These are phyloP conservation scores for Leptinotarsa peninsularis DNA, from an alignment of 2,888 invertebrate species.

Conservation along the genomic window DNA sequence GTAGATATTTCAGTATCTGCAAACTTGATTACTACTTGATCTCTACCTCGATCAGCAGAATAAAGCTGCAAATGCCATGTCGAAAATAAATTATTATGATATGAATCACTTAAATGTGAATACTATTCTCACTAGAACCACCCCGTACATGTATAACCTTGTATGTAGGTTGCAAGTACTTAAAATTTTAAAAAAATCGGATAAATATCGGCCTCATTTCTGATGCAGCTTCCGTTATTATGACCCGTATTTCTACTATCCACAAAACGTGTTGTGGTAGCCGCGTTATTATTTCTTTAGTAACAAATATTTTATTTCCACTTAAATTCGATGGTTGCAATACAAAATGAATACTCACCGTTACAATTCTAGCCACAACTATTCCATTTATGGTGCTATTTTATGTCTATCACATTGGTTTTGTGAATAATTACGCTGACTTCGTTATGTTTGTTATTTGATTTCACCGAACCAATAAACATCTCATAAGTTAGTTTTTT, in stretches of 20 bases:
- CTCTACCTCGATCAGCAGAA: too few species aligned
- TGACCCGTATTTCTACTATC: constrained; percentile 51
- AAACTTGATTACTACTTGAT: too few species aligned
- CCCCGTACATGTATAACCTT: constrained; percentile 5
- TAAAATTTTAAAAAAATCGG: constrained; percentile 48
- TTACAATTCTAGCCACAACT: constrained; percentile 44
- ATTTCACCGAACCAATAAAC: neutral
- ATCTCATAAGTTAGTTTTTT: neutral
- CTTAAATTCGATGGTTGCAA: constrained; percentile 43
- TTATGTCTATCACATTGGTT: constrained; percentile 8
- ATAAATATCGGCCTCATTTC: constrained; percentile 53
- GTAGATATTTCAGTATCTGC: too few species aligned
- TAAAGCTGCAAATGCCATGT: too few species aligned
- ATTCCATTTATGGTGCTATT: constrained; percentile 31
- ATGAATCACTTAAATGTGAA: neutral
- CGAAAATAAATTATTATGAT: too few species aligned
- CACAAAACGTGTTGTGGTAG: constrained; percentile 53
- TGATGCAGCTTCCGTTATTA: constrained; percentile 50
- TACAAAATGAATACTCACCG: constrained; percentile 41
- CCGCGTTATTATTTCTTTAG: constrained; percentile 46
- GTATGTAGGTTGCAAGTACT: constrained; percentile 36
- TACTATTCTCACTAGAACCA: neutral
- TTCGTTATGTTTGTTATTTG: neutral
- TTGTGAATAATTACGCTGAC: neutral
- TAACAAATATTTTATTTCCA: constrained; percentile 43